Evolutionary conservation across 2,113 vertebrate genomes (phyloP), one percentile per base, ranked within the genome.

Genomic region (Thalassarche chlororhynchos): DNA sequence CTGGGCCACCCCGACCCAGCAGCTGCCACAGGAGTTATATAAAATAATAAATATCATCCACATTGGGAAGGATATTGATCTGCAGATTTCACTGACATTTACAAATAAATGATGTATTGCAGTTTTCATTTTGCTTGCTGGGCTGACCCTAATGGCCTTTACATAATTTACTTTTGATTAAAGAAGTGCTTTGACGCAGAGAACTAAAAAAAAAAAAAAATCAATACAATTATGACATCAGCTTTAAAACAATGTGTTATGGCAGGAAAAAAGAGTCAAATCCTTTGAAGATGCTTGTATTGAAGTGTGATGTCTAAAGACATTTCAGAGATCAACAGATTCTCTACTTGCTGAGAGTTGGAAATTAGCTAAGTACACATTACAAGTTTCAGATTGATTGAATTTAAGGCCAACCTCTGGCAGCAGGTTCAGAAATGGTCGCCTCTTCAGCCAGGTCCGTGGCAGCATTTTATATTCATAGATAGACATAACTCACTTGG

Each of bases 91-190:
- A 97, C 97, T 98, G 98, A 98, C 98, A 99, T 98, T 98, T 98
- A 98, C 96, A 94, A 98, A 98, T 97, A 98, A 98, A 97, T 98
- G 98, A 98, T 98, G 98, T 96, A 98, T 98, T 98, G 97, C 97
- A 96, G 97, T 95, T 97, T 97, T 96, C 95, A 95, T 98, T 93
- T 96, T 88, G 95, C 97, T 96, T 92, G 92, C 97, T 97, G 90
- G 94, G 83, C 95, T 97, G 96, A 96, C 97, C 98, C 94, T 83
- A 34, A 70, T 83, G 98, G 98, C 98, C 98, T 98, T 98, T 98
- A 97, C 98, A 98, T 99, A 98, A 98, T 98, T 98, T 98, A 98
- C 97, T 98, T 98, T 98, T 98, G 98, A 98, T 98, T 98, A 98
- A 99, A 98, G 98, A 96, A 98, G 96, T 98, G 98, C 97, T 98